These are phyloP conservation scores for Protosalanx chinensis DNA, from an alignment of 2,797 vertebrate species.

Conservation along the genomic window DNA sequence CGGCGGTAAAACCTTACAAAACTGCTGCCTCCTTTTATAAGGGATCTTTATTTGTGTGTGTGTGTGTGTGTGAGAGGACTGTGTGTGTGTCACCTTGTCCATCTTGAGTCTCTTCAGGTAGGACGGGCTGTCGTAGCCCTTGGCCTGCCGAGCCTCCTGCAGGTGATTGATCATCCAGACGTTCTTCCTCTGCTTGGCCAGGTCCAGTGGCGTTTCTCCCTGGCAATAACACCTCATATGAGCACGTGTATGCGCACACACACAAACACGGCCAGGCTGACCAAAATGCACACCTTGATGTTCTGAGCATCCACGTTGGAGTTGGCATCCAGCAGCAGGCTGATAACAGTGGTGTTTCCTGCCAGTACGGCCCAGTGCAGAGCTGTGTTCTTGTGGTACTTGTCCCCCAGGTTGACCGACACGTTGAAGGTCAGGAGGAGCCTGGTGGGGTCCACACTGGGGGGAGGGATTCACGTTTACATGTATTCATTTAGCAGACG, in stretches of 20 bases:
- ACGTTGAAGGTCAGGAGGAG: slow-evolving; percentile 98
- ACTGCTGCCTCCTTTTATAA: too few species aligned
- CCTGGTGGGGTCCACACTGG: slow-evolving; percentile 94
- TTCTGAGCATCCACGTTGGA: slow-evolving; percentile 96
- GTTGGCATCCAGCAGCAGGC: slow-evolving; percentile 92
- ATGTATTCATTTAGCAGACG: too few species aligned
- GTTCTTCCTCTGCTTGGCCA: slow-evolving; percentile 98
- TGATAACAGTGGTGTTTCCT: slow-evolving; percentile 98
- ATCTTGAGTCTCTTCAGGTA: slow-evolving; percentile 96
- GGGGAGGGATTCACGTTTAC: slow-evolving; percentile 17
- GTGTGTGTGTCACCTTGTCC: slow-evolving; percentile 82
- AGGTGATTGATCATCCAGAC: slow-evolving; percentile 99
- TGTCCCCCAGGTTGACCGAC: slow-evolving; percentile 97
- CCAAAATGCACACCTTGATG: slow-evolving; percentile 82
- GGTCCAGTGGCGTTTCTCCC: slow-evolving; percentile 97
- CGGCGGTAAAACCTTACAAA: too few species aligned
- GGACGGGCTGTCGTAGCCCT: slow-evolving; percentile 96
- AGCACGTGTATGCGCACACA: background rate
- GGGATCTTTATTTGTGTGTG: background rate
- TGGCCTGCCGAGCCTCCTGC: slow-evolving; percentile 96
- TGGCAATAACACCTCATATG: slow-evolving; percentile 41
- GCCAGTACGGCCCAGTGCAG: slow-evolving; percentile 98
- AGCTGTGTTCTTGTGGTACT: slow-evolving; percentile 98
- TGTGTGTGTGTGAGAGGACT: too few species aligned
- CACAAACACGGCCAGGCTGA: too few species aligned